Conservation (phyloP, 2,113 vertebrate genomes). For the Pelusios castaneus region DNA sequence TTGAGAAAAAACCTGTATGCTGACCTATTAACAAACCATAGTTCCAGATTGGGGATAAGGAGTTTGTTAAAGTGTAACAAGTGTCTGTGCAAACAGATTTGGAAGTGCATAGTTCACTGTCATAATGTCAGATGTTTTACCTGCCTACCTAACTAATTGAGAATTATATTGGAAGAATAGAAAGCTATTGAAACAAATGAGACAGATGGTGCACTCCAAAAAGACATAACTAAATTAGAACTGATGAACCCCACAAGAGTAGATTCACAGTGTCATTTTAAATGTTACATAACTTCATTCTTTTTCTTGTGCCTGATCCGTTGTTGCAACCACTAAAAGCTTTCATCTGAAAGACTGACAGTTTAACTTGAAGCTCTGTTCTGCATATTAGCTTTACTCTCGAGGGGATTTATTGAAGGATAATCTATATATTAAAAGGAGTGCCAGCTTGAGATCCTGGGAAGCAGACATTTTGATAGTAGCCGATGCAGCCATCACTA, state of each 20-base stretch:
- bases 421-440: constrained; percentile 6
- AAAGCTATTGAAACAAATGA: constrained; percentile 64
- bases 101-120: constrained; percentile 29
- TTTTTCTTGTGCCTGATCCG: constrained; percentile 16
- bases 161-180: constrained; percentile 54
- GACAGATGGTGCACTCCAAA: constrained; percentile 46
- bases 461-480: constrained; percentile 6
- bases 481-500: background rate
- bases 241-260: constrained; percentile 61
- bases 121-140: constrained; percentile 32
- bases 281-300: constrained; percentile 50
- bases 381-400: background rate
- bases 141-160: constrained; percentile 59
- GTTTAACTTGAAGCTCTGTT: constrained; percentile 32
- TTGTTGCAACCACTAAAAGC: constrained; percentile 32
- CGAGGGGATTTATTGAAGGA: background rate
- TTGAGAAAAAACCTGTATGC: constrained; percentile 37
- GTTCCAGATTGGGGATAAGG: background rate
- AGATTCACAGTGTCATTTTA: constrained; percentile 64
- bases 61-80: constrained; percentile 10
- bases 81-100: constrained; percentile 30
- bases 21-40: constrained; percentile 57
- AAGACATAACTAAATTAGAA: constrained; percentile 66
- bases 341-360: background rate
- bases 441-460: background rate